These are phyloP conservation scores for Bovichtus variegatus DNA, from an alignment of 2,797 vertebrate species.

Conservation along the genomic window DNA sequence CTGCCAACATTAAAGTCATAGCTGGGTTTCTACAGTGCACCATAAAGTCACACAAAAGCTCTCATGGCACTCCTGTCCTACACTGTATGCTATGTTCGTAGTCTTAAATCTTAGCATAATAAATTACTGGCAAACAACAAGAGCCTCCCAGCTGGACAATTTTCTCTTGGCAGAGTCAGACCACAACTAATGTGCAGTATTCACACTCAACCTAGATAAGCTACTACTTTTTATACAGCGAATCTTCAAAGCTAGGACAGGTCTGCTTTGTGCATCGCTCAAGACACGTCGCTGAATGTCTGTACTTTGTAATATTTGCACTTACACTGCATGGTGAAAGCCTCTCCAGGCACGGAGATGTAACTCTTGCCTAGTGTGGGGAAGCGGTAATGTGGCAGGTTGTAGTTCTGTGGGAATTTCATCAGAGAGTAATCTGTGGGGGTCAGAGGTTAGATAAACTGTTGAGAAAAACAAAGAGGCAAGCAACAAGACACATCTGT, in stretches of 20 bases:
- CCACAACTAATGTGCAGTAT: conserved; percentile 45
- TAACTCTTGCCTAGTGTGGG: conserved; percentile 91
- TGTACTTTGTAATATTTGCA: conserved; percentile 36
- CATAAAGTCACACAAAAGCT: conserved; percentile 74
- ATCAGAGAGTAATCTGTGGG: conserved; percentile 91
- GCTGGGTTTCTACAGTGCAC: conserved; percentile 65
- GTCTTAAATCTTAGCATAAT: conserved; percentile 69
- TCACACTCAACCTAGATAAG: conserved; percentile 49
- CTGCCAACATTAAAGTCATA: conserved; percentile 75
- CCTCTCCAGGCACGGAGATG: conserved; percentile 92
- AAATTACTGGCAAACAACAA: conserved; percentile 74
- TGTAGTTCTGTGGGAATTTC: conserved; percentile 86
- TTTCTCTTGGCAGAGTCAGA: conserved; percentile 68
- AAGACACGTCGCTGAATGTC: conserved; percentile 5
- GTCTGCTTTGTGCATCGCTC: conserved; percentile 4
- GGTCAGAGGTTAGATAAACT: conserved; percentile 48
- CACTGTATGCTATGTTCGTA: conserved; percentile 46
- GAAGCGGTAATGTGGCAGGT: conserved; percentile 91
- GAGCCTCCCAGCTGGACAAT: conserved; percentile 61
- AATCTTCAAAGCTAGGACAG: conserved; percentile 23
- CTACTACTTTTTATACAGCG: conserved; percentile 29
- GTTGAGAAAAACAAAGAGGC: conserved; percentile 21
- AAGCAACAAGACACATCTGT: conserved; percentile 22
- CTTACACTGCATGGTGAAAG: conserved; percentile 91
- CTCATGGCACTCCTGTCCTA: conserved; percentile 65